A percentile compares a stretch with the other conserved stretches of the same genome.
phyloP scores from a whole-genome alignment of 1,140 invertebrate species.

The Drosophila seguyi region DNA sequence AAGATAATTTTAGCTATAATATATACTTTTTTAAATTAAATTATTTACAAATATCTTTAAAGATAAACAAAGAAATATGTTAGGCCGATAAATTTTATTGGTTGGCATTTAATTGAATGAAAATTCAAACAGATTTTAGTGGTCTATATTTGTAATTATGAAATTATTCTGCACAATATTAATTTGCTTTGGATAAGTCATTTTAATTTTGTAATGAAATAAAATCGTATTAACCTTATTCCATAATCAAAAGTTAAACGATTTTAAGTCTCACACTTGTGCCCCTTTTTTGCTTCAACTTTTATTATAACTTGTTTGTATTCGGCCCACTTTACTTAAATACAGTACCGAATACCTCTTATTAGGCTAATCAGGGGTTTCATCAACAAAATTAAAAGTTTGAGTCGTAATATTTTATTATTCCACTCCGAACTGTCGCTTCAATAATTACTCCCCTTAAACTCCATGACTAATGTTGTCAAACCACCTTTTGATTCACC shows the following conservation, averaged over 20 bases:
- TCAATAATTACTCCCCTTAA: conserved; percentile 44
- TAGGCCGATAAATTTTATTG: neutral
- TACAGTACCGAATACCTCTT: neutral
- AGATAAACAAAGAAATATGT: neutral
- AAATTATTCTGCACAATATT: neutral
- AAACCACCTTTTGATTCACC: conserved; percentile 45
- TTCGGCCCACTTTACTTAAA: neutral
- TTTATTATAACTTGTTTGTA: no score
- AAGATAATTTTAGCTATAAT: neutral
- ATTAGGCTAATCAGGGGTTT: conserved; percentile 14
- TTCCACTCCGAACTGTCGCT: conserved; percentile 40
- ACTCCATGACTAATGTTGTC: conserved; percentile 50
- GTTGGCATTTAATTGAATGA: neutral
- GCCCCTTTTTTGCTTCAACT: no score
- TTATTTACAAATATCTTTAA: neutral
- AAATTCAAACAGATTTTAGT: neutral
- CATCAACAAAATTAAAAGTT: conserved; percentile 33
- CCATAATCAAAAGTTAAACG: neutral
- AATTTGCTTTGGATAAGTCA: neutral
- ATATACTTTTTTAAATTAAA: neutral
- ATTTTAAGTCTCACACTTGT: neutral
- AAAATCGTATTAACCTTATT: neutral
- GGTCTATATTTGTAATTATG: neutral
- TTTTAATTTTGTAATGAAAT: neutral
- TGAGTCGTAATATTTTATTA: conserved; percentile 31